Percentiles rank a stretch among this genome's conserved stretches.
These are phyloP conservation scores for Varecia variegata DNA, from an alignment of 2,797 vertebrate species.

Conservation along the genomic window DNA sequence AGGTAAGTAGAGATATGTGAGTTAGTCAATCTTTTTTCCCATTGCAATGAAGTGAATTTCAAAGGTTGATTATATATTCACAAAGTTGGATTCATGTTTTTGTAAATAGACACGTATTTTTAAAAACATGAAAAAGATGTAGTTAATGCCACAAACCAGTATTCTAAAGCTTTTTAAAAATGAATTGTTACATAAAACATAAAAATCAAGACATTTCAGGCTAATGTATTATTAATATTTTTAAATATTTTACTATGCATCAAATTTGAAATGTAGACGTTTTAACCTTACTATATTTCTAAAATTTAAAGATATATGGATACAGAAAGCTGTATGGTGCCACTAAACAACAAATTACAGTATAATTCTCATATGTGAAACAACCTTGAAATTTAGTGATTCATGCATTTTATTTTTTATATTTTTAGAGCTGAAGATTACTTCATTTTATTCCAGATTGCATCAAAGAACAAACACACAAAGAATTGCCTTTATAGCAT, in stretches of 20 bases:
- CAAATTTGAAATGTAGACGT: neutral
- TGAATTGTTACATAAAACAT: neutral
- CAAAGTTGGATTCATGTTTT: neutral
- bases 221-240: slow-evolving; percentile 33
- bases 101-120: neutral
- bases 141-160: neutral
- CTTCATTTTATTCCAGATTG: neutral
- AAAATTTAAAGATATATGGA: slow-evolving; percentile 8
- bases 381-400: neutral
- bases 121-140: neutral
- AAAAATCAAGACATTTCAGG: slow-evolving; percentile 17
- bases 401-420: neutral
- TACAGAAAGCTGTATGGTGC: neutral
- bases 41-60: neutral
- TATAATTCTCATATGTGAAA: slow-evolving; percentile 17
- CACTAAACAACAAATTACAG: slow-evolving; percentile 13
- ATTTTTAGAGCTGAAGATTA: neutral
- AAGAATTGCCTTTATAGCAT: neutral
- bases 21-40: neutral
- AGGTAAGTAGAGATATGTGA: neutral
- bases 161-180: slow-evolving; percentile 27
- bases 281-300: neutral
- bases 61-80: slow-evolving; percentile 12
- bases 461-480: neutral
- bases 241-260: slow-evolving; percentile 21